Percentiles rank a stretch among this genome's conserved stretches.
phyloP scores from a whole-genome alignment of 2,113 vertebrate species.

The Leuciscus idus region DNA sequence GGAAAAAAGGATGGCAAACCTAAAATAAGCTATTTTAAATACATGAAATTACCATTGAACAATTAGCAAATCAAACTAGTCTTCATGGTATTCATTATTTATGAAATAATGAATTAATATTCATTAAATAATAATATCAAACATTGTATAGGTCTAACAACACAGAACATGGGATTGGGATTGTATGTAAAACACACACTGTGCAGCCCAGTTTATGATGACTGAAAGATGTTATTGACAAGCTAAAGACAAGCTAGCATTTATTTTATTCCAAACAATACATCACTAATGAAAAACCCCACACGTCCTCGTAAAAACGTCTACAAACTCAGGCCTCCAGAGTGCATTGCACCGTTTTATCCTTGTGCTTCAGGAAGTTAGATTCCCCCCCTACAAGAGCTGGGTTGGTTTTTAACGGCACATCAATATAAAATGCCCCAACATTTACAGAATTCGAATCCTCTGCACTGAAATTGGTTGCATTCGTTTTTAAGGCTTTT shows the following conservation, averaged over 20 bases:
- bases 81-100: background rate
- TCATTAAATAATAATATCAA: background rate
- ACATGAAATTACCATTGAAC: background rate
- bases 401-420: background rate
- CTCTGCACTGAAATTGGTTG: slow-evolving; percentile 11
- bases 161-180: background rate
- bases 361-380: background rate
- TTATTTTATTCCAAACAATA: background rate
- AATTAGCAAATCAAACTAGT: background rate
- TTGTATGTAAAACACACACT: background rate
- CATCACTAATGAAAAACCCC: background rate
- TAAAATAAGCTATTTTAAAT: background rate
- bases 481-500: slow-evolving; percentile 31
- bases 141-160: background rate
- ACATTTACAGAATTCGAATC: slow-evolving; percentile 27
- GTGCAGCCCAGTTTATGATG: background rate
- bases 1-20: background rate
- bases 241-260: background rate
- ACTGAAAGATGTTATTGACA: slow-evolving; percentile 2
- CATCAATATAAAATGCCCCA: slow-evolving; percentile 36
- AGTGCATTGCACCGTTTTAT: background rate
- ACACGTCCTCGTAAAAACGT: background rate
- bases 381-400: background rate
- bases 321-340: background rate
- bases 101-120: no score